Base-by-base conservation (phyloP, 1,140 invertebrate genomes). In the Anastrepha obliqua region DNA sequence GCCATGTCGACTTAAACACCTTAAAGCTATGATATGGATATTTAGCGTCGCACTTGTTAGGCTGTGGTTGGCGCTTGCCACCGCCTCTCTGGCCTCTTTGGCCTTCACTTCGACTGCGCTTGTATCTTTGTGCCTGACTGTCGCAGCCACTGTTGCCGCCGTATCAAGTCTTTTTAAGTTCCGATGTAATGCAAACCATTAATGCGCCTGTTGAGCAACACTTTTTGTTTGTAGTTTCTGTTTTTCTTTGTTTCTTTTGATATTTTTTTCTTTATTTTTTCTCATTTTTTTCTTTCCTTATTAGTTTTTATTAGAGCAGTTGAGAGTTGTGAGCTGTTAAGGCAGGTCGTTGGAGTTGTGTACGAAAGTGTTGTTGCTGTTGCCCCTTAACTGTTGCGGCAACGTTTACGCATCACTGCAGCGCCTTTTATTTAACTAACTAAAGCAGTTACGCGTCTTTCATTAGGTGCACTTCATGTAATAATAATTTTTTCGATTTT, bases 1-100 rank as follows among this genome's bases (percentile, higher is more conserved):
- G 51, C 47, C 74, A 81, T 58, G 74, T 81, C 74, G 47, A 81
- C 47, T 20, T 55, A 55, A 81, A 81, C n/a, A 81, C 47, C n/a
- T 81, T 4, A 20, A 17, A 20, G 47, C 20, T 20, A 55, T 81
- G 15, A 55, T 55, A 29, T n/a, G 47, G 8, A 11, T 55, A 20
- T 51, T 55, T 81, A 58, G 11, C 47, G n/a, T n/a, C 74, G 74
- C 17, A 81, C 74, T 81, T 81, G 74, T 58, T 81, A 55, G n/a
- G 47, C n/a, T 51, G 51, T 47, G 47, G 2, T 81, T 51, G 44
- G 7, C 17, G 42, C 42, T 74, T 47, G 67, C 44, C 67, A 47
- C 42, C 42, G 13, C 17, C 60, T 0, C 60, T 6, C 51, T 11
- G 51, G 0, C 0, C 51, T 55, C 51, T 11, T 39, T 47, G 67